These are phyloP conservation scores for Pelecanus crispus DNA, from an alignment of 2,113 vertebrate species.

Conservation along the genomic window DNA sequence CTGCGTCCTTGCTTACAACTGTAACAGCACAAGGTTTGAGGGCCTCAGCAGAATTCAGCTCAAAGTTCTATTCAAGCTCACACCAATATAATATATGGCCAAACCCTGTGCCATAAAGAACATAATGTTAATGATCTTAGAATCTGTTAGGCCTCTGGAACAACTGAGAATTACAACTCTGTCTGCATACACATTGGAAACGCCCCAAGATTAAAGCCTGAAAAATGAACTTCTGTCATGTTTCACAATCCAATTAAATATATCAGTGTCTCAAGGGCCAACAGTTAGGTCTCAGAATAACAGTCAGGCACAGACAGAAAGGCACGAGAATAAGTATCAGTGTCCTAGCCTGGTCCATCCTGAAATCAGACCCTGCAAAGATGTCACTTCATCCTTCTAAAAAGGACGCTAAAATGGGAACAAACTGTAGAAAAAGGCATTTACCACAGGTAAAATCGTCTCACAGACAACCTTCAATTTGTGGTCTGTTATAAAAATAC, in stretches of 20 bases:
- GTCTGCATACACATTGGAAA: not conserved
- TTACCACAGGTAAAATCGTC: not conserved
- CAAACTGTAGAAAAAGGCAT: not conserved
- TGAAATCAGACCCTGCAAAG: not conserved
- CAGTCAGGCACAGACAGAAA: not conserved
- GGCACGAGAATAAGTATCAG: not conserved
- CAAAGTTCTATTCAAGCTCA: conserved; percentile 5
- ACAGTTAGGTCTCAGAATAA: not conserved
- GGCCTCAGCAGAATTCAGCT: conserved; percentile 33
- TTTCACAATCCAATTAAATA: conserved; percentile 28
- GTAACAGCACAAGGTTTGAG: not conserved
- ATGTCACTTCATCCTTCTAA: not conserved
- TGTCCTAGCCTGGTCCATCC: not conserved
- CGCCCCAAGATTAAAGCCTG: conserved; percentile 29
- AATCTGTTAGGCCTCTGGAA: conserved; percentile 22
- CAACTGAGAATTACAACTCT: conserved; percentile 37
- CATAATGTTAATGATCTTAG: conserved; percentile 46
- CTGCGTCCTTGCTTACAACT: conserved; percentile 32
- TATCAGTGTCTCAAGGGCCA: not conserved
- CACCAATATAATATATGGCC: conserved; percentile 41
- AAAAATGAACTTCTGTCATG: conserved; percentile 22
- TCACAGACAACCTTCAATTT: not conserved
- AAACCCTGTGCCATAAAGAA: conserved; percentile 13
- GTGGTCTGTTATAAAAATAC: not conserved
- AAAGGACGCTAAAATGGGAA: not conserved